phyloP scores from a whole-genome alignment of 2,797 vertebrate genomes.

The Salmo trutta region DNA sequence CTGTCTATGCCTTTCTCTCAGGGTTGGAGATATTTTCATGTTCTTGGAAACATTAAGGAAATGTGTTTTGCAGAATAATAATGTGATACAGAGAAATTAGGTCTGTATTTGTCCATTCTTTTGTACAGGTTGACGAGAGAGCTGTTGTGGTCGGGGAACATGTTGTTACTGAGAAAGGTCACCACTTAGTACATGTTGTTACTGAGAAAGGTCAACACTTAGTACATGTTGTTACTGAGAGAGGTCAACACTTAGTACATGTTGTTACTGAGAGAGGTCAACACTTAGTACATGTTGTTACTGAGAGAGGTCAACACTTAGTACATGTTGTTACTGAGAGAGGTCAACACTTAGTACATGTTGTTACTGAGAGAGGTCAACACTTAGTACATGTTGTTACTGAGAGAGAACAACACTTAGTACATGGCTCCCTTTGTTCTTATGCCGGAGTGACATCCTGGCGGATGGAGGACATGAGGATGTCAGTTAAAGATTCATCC shows the following conservation, averaged over 20 bases:
- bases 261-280: no score
- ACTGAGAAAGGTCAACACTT: no score
- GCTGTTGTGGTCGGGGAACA: slow-evolving; percentile 17
- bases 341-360: background rate
- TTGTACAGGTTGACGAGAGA: slow-evolving; percentile 15
- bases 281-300: no score
- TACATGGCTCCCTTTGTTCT: background rate
- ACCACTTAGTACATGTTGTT: no score
- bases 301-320: no score
- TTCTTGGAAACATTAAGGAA: slow-evolving; percentile 1
- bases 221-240: no score
- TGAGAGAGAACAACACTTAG: slow-evolving; percentile 22
- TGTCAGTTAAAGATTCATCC: background rate
- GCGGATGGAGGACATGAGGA: background rate
- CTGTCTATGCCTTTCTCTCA: background rate
- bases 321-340: no score
- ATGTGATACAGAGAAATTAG: background rate
- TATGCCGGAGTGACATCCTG: background rate
- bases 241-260: no score
- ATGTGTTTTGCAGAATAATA: slow-evolving; percentile 13
- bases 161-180: slow-evolving; percentile 3
- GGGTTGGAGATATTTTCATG: background rate
- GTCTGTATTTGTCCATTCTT: background rate
- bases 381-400: slow-evolving; percentile 21
- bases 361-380: slow-evolving; percentile 17